phyloP scores from a whole-genome alignment of 2,797 vertebrate genomes.

The Lepus townsendii region DNA sequence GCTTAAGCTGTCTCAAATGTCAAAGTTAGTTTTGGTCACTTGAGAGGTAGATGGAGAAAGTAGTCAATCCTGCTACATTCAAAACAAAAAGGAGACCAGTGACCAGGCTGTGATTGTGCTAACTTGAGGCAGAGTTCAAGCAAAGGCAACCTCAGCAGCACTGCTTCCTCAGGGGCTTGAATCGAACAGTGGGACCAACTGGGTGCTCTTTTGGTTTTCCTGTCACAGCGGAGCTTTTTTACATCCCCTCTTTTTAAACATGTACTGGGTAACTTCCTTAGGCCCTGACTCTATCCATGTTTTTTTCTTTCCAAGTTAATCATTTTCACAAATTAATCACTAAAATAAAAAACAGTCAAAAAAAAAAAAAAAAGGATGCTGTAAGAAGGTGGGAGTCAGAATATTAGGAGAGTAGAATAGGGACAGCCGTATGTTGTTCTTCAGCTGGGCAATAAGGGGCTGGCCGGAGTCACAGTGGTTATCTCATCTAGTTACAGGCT shows the following conservation, averaged over 20 bases:
- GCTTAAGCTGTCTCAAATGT: background rate
- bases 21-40: background rate
- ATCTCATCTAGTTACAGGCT: no score
- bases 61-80: background rate
- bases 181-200: background rate
- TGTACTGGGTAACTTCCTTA: background rate
- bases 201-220: background rate
- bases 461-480: no score
- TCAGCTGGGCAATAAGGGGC: no score
- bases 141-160: no score
- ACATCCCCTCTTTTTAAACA: background rate
- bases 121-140: background rate
- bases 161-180: no score
- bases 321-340: background rate
- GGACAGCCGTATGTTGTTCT: no score
- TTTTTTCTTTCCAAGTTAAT: background rate
- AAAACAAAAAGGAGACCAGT: background rate
- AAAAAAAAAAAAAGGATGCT: no score
- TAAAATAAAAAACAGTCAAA: slow-evolving; percentile 28
- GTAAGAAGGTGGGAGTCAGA: no score
- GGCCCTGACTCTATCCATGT: background rate
- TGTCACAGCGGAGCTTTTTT: background rate
- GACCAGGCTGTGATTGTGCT: background rate
- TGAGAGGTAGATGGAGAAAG: background rate
- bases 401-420: no score